phyloP scores from a whole-genome alignment of 2,888 invertebrate species.

The Selenia dentaria region DNA sequence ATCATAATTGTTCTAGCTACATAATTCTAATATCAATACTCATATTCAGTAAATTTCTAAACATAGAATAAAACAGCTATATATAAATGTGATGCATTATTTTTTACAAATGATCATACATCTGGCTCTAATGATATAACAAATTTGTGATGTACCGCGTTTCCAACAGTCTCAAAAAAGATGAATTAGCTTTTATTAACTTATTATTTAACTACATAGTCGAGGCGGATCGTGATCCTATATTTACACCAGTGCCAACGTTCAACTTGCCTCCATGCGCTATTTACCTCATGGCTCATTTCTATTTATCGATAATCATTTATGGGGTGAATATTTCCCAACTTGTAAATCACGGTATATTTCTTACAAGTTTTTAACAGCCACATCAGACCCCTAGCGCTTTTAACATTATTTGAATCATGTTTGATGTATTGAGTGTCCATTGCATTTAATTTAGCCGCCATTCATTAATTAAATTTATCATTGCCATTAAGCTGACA shows the following conservation, averaged over 20 bases:
- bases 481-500: too few species aligned
- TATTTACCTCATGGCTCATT: slow-evolving; percentile 14
- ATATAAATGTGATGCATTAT: slow-evolving; percentile 27
- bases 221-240: slow-evolving; percentile 33
- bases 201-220: slow-evolving; percentile 24
- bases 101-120: slow-evolving; percentile 23
- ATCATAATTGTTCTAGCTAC: slow-evolving; percentile 58
- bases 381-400: too few species aligned
- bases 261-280: slow-evolving; percentile 12
- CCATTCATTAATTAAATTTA: too few species aligned
- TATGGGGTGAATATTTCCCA: too few species aligned
- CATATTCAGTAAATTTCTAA: slow-evolving; percentile 26
- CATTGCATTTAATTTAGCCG: too few species aligned
- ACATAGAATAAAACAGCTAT: slow-evolving; percentile 29
- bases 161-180: slow-evolving; percentile 27
- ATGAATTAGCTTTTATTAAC: slow-evolving; percentile 19
- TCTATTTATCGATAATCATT: too few species aligned
- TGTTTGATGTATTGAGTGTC: too few species aligned
- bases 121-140: slow-evolving; percentile 24
- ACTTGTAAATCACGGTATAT: too few species aligned
- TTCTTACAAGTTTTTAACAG: too few species aligned
- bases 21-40: slow-evolving; percentile 30
- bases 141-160: slow-evolving; percentile 31
- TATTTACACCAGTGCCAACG: slow-evolving; percentile 14
- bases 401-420: too few species aligned